These are phyloP conservation scores for Cherax quadricarinatus DNA, from an alignment of 1,140 invertebrate genomes.

Conservation along the genomic window DNA sequence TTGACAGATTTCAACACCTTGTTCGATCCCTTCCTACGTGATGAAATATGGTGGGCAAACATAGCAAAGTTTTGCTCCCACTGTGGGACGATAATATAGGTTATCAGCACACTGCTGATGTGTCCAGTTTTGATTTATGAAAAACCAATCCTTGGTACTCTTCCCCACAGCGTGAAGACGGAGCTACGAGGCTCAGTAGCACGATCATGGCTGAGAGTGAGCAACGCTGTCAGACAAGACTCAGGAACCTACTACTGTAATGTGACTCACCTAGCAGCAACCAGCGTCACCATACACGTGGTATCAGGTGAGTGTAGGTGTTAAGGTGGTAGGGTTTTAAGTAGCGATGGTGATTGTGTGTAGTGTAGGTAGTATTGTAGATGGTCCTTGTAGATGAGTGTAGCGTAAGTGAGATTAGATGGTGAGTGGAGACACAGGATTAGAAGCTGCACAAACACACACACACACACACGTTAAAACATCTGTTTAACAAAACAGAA, in stretches of 20 bases:
- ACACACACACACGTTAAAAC: too few relatives aligned
- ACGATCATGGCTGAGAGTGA: conserved; percentile 87
- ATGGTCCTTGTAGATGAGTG: background rate
- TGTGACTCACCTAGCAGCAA: conserved; percentile 84
- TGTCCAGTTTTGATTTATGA: too few relatives aligned
- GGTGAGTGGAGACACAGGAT: background rate
- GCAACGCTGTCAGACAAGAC: conserved; percentile 87
- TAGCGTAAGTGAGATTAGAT: background rate
- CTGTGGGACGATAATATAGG: too few relatives aligned
- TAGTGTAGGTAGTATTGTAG: background rate
- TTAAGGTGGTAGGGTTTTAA: background rate
- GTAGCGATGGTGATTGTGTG: background rate
- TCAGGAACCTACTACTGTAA: conserved; percentile 91
- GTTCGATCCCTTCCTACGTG: too few relatives aligned
- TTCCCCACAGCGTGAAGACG: conserved; percentile 84
- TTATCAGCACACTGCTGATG: too few relatives aligned
- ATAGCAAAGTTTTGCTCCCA: too few relatives aligned
- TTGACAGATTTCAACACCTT: too few relatives aligned
- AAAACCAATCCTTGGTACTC: background rate
- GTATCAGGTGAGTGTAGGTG: conserved; percentile 83
- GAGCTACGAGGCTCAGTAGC: conserved; percentile 86
- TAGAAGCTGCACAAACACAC: too few relatives aligned
- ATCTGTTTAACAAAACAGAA: too few relatives aligned
- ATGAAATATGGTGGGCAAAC: too few relatives aligned
- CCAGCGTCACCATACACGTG: conserved; percentile 87